Conservation (phyloP, 2,113 vertebrate species). For the Eonycteris spelaea region DNA sequence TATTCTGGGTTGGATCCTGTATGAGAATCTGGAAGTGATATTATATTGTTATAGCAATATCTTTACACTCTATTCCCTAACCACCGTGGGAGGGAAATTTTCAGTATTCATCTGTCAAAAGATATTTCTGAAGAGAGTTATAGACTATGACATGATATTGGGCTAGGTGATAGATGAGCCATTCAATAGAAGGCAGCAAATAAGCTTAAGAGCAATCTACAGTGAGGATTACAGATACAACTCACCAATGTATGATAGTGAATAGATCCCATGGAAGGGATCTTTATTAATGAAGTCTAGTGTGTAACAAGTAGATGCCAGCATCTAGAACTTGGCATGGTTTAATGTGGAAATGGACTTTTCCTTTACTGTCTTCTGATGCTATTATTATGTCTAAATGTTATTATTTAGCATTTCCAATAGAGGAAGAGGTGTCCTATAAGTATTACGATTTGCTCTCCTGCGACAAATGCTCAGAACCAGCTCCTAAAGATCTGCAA, state of each 20-base stretch:
- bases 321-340: background rate
- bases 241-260: background rate
- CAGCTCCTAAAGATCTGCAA: background rate
- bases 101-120: background rate
- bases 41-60: background rate
- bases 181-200: background rate
- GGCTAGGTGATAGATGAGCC: background rate
- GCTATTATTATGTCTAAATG: background rate
- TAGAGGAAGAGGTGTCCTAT: background rate
- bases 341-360: background rate
- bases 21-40: background rate
- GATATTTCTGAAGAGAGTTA: background rate
- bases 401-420: background rate
- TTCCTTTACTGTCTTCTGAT: background rate
- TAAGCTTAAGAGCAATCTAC: background rate
- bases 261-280: background rate
- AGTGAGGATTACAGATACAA: background rate
- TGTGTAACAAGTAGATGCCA: background rate
- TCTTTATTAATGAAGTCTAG: background rate
- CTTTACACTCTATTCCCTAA: background rate
- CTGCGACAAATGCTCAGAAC: background rate
- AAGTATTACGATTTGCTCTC: background rate
- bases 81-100: background rate
- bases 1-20: background rate
- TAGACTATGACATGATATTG: background rate